phyloP scores from a whole-genome alignment of 2,888 invertebrate genomes.

The Lingula anatina region DNA sequence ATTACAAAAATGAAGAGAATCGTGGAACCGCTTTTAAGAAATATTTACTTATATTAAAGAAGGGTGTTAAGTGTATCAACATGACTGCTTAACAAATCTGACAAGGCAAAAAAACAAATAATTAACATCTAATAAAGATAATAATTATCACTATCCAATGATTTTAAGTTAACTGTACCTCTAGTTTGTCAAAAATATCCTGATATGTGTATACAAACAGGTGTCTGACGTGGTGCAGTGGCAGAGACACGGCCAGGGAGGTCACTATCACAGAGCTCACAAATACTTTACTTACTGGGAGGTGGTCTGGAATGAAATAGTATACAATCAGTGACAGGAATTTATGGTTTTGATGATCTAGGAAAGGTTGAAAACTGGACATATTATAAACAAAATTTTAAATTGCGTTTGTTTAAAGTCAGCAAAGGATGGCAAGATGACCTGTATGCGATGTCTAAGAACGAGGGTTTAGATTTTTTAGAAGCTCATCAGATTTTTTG shows the following conservation, averaged over 20 bases:
- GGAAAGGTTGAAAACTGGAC: too few relatives aligned
- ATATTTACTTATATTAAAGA: background rate
- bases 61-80: background rate
- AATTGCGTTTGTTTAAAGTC: too few relatives aligned
- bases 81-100: background rate
- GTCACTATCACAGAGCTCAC: conserved; percentile 54
- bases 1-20: conserved; percentile 5
- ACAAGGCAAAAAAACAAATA: background rate
- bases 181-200: conserved; percentile 47
- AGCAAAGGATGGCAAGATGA: too few relatives aligned
- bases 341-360: too few relatives aligned
- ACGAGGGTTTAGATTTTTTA: too few relatives aligned
- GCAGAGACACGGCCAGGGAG: conserved; percentile 54
- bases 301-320: conserved; percentile 51
- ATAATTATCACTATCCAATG: background rate
- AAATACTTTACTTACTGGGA: conserved; percentile 55
- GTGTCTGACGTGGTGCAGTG: conserved; percentile 48
- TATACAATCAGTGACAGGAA: too few relatives aligned
- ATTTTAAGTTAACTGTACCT: conserved; percentile 26
- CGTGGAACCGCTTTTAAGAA: background rate
- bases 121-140: background rate
- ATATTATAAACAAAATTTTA: too few relatives aligned
- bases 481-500: too few relatives aligned
- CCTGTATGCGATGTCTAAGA: too few relatives aligned
- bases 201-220: conserved; percentile 52